These are phyloP conservation scores for Andrena minutula DNA, from an alignment of 2,888 invertebrate species.

Conservation along the genomic window DNA sequence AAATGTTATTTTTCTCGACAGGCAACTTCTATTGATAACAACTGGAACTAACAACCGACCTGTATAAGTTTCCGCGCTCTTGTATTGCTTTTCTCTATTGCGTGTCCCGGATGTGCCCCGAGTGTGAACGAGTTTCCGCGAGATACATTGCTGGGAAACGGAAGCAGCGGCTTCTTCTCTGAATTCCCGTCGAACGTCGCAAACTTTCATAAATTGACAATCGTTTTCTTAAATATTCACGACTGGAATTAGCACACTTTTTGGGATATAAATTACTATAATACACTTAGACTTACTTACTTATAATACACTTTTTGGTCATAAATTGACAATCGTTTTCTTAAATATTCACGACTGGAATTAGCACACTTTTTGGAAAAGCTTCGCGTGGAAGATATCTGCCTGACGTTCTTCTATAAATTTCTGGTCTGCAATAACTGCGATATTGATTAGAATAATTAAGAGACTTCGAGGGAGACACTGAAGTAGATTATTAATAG, in stretches of 20 bases:
- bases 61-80: constrained; percentile 19
- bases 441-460: background rate
- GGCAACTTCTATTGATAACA: constrained; percentile 33
- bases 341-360: background rate
- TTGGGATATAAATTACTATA: no score
- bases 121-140: constrained; percentile 6
- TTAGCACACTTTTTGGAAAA: no score
- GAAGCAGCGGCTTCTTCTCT: background rate
- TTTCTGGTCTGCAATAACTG: background rate
- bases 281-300: no score
- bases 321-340: background rate
- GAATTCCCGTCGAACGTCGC: background rate
- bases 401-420: background rate
- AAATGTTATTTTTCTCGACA: constrained; percentile 27
- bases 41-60: constrained; percentile 28
- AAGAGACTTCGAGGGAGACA: no score
- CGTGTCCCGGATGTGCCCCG: background rate
- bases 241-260: no score
- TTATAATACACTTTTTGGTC: no score
- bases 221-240: background rate
- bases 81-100: constrained; percentile 23
- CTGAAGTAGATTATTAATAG: background rate
- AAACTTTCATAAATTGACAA: background rate
- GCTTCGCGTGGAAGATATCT: no score
- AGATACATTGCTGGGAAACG: constrained; percentile 7